A percentile compares a stretch with the other conserved stretches of the same genome.
phyloP scores from a whole-genome alignment of 1,140 invertebrate genomes.

The Drosophila melanogaster region DNA sequence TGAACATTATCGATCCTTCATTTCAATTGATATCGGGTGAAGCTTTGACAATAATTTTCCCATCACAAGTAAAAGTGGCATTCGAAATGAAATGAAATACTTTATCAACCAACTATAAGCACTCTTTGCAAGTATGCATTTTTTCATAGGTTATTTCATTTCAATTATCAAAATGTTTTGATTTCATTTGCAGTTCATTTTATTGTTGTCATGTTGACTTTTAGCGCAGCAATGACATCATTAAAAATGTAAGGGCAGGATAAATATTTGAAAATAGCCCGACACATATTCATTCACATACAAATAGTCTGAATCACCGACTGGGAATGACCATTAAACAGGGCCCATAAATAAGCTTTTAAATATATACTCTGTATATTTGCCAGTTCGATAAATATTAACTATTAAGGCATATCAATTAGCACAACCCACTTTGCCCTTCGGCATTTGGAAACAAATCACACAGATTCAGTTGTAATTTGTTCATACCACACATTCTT shows the following conservation, averaged over 20 bases:
- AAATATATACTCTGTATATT: conserved; percentile 21
- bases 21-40: no score
- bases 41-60: neutral
- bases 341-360: conserved; percentile 10
- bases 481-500: conserved; percentile 22
- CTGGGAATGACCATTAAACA: conserved; percentile 26
- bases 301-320: conserved; percentile 31
- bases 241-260: conserved; percentile 59
- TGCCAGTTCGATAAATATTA: conserved; percentile 39
- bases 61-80: conserved; percentile 1
- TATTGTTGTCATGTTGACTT: conserved; percentile 68
- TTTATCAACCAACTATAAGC: no score
- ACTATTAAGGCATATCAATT: conserved; percentile 53
- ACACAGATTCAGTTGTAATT: conserved; percentile 21
- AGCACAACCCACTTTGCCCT: conserved; percentile 15
- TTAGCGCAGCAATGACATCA: conserved; percentile 63
- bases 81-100: conserved; percentile 16
- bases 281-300: conserved; percentile 12
- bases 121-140: conserved; percentile 20
- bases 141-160: conserved; percentile 35
- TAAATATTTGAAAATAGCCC: conserved; percentile 56
- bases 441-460: conserved; percentile 11
- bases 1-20: no score
- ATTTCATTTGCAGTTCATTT: conserved; percentile 59
- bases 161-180: conserved; percentile 49